Percentiles rank a stretch among this genome's conserved stretches.
Conservation (phyloP, 2,113 vertebrate species). For the Scortum barcoo region DNA sequence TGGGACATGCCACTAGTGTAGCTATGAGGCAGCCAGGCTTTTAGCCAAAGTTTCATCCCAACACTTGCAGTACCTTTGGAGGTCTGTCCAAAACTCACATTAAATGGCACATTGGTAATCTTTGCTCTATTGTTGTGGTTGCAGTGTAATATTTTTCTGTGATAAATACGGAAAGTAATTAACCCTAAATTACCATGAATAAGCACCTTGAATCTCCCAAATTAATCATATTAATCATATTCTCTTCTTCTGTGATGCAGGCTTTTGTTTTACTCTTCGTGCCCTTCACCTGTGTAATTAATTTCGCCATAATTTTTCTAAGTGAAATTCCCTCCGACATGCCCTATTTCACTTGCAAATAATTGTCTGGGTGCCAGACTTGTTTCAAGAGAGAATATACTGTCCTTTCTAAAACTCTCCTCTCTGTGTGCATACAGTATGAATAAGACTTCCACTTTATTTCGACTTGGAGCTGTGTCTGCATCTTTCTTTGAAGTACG, state of each 20-base stretch:
- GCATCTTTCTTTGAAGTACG: conserved; percentile 3
- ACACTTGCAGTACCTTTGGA: background rate
- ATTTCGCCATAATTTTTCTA: conserved; percentile 62
- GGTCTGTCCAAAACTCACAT: background rate
- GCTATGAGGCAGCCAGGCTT: too few relatives aligned
- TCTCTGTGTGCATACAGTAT: background rate
- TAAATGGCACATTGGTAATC: conserved; percentile 13
- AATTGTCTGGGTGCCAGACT: conserved; percentile 53
- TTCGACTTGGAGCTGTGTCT: conserved; percentile 2
- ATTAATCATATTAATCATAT: conserved; percentile 78
- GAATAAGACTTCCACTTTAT: conserved; percentile 12
- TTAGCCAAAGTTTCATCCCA: background rate
- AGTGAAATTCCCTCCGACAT: conserved; percentile 54
- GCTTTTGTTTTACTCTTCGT: conserved; percentile 73
- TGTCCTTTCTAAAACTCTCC: conserved; percentile 5
- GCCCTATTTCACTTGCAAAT: conserved; percentile 70
- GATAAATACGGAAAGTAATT: conserved; percentile 62
- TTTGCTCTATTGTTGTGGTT: conserved; percentile 31
- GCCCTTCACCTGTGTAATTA: conserved; percentile 73
- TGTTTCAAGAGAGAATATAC: conserved; percentile 15
- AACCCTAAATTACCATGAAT: conserved; percentile 64
- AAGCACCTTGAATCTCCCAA: conserved; percentile 64
- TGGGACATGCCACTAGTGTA: too few relatives aligned
- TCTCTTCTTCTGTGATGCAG: conserved; percentile 52
- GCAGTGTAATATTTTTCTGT: conserved; percentile 13